Percentiles rank a stretch among this genome's conserved stretches.
These are phyloP conservation scores for Contarinia nasturtii DNA, from an alignment of 1,140 invertebrate species.

Conservation along the genomic window DNA sequence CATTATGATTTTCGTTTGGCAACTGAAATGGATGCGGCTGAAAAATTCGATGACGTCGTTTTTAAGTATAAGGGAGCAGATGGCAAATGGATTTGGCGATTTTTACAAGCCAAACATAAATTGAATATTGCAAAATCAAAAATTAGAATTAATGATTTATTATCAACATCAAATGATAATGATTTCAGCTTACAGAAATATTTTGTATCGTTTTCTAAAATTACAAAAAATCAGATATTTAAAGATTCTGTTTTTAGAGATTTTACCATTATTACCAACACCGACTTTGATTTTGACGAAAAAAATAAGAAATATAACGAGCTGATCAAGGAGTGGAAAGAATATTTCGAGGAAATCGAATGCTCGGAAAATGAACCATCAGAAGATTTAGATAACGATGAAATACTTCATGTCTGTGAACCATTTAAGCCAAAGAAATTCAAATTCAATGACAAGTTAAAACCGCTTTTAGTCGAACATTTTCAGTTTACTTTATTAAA, in stretches of 20 bases:
- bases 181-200: neutral
- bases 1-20: slow-evolving; percentile 3
- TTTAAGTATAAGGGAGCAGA: neutral
- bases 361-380: too few relatives aligned
- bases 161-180: neutral
- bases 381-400: too few relatives aligned
- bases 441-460: too few relatives aligned
- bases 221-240: neutral
- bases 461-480: too few relatives aligned
- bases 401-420: too few relatives aligned
- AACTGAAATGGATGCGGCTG: slow-evolving; percentile 6
- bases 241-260: neutral
- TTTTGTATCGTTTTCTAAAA: neutral
- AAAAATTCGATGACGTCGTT: slow-evolving; percentile 8
- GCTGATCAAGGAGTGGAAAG: too few relatives aligned
- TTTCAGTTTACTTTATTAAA: too few relatives aligned
- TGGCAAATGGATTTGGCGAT: neutral
- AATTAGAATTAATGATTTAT: neutral
- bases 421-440: too few relatives aligned
- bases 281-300: too few relatives aligned
- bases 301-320: too few relatives aligned
- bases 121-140: neutral
- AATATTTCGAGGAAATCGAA: too few relatives aligned
- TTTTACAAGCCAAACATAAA: neutral
- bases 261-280: too few relatives aligned